phyloP scores from a whole-genome alignment of 2,888 invertebrate species.

The Xylota segnis region DNA sequence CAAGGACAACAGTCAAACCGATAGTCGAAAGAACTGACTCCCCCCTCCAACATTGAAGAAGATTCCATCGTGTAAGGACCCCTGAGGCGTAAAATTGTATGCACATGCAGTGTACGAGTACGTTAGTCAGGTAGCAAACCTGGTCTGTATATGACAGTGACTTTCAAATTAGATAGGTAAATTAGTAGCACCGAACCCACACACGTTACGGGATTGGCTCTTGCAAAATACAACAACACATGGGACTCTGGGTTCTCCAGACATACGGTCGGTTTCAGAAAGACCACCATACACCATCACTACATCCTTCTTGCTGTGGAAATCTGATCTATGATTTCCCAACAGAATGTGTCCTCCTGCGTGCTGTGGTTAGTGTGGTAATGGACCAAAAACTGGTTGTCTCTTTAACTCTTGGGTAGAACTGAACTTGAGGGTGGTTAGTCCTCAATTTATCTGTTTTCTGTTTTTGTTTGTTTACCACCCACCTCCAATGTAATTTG shows the following conservation, averaged over 20 bases:
- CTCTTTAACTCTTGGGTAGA: neutral
- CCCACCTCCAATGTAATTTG: conserved; percentile 4
- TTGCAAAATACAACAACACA: conserved; percentile 11
- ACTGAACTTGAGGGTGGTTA: conserved; percentile 6
- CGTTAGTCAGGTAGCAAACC: conserved; percentile 5
- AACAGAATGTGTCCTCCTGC: conserved; percentile 30
- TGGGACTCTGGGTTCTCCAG: neutral
- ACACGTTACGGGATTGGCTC: neutral
- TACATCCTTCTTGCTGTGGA: conserved; percentile 14
- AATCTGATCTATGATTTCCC: conserved; percentile 44
- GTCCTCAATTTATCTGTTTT: conserved; percentile 36
- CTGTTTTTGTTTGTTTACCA: neutral
- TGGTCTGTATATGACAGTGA: conserved; percentile 27
- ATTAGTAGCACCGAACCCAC: conserved; percentile 24
- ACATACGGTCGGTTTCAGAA: neutral
- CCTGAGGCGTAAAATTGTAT: conserved; percentile 1
- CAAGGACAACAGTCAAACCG: conserved; percentile 5
- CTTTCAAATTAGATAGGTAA: conserved; percentile 31
- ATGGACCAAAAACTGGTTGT: conserved; percentile 18
- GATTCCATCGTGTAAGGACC: conserved; percentile 17
- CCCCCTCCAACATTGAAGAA: conserved; percentile 4
- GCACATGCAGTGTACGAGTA: neutral
- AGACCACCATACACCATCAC: conserved; percentile 14
- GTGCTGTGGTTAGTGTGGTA: conserved; percentile 51
- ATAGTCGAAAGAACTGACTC: neutral